phyloP scores from a whole-genome alignment of 2,113 vertebrate genomes.

The Odocoileus virginianus region DNA sequence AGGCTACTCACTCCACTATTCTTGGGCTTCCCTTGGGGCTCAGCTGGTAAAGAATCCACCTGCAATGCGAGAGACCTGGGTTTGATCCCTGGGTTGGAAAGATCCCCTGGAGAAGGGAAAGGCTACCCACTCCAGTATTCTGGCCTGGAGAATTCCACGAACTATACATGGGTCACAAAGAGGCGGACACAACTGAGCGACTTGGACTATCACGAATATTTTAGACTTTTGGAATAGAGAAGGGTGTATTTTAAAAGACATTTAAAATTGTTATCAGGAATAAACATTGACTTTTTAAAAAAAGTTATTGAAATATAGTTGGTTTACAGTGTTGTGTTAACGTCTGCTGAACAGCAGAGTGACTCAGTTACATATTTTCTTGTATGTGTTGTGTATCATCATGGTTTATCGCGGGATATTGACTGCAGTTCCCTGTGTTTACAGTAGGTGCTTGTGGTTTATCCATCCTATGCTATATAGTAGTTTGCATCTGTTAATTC shows the following conservation, averaged over 20 bases:
- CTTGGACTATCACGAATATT: background rate
- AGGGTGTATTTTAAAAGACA: background rate
- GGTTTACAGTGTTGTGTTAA: background rate
- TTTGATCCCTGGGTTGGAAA: background rate
- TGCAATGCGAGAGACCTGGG: background rate
- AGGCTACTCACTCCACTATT: background rate
- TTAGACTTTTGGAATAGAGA: background rate
- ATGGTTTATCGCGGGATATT: background rate
- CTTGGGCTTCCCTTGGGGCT: background rate
- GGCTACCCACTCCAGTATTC: background rate
- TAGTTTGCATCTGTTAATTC: background rate
- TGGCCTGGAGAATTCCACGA: background rate
- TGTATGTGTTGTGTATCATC: background rate
- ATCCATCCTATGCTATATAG: background rate
- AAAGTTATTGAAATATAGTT: background rate
- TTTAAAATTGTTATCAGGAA: background rate
- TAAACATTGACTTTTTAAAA: background rate
- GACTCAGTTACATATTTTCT: background rate
- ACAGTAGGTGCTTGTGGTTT: background rate
- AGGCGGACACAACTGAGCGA: background rate
- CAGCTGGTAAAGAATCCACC: background rate
- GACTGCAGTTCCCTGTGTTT: background rate
- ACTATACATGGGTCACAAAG: background rate
- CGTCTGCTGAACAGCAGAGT: background rate
- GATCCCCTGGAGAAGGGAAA: background rate